A percentile compares a stretch with the other conserved stretches of the same genome.
Conservation (phyloP, 2,797 vertebrate species). For the Champsocephalus gunnari region DNA sequence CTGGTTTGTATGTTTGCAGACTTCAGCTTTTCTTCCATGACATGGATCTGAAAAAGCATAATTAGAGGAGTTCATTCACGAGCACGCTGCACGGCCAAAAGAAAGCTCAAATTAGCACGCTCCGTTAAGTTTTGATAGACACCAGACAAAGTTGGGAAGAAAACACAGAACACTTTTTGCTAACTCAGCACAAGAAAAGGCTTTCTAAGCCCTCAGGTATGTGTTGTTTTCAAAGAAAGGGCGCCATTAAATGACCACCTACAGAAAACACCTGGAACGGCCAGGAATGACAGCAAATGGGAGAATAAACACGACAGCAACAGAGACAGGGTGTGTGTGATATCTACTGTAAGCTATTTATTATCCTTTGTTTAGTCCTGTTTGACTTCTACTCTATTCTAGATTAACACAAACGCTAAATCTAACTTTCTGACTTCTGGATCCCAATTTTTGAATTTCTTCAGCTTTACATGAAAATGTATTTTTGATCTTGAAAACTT, state of each 20-base stretch:
- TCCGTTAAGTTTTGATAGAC: slow-evolving; percentile 28
- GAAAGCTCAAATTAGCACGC: slow-evolving; percentile 20
- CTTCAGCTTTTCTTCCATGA: slow-evolving; percentile 94
- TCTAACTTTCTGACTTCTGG: slow-evolving; percentile 7
- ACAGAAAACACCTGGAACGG: slow-evolving; percentile 68
- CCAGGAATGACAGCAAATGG: slow-evolving; percentile 60
- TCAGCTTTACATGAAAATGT: not conserved
- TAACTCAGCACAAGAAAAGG: slow-evolving; percentile 24
- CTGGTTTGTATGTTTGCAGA: slow-evolving; percentile 86
- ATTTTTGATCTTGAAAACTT: not conserved
- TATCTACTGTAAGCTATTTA: slow-evolving; percentile 21
- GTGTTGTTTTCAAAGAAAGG: slow-evolving; percentile 52
- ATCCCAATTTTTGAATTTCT: slow-evolving; percentile 8
- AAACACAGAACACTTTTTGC: slow-evolving; percentile 24
- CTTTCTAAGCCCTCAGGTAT: slow-evolving; percentile 46
- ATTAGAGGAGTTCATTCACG: slow-evolving; percentile 42
- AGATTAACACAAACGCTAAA: not conserved
- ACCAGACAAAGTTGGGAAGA: slow-evolving; percentile 33
- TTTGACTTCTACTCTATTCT: not conserved
- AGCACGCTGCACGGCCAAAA: not conserved
- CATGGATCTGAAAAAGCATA: slow-evolving; percentile 86
- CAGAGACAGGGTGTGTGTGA: slow-evolving; percentile 25
- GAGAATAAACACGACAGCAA: slow-evolving; percentile 48
- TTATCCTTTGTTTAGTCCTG: slow-evolving; percentile 34
- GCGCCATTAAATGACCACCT: slow-evolving; percentile 62